phyloP scores from a whole-genome alignment of 2,888 invertebrate genomes.

The Vesta saturnalis region DNA sequence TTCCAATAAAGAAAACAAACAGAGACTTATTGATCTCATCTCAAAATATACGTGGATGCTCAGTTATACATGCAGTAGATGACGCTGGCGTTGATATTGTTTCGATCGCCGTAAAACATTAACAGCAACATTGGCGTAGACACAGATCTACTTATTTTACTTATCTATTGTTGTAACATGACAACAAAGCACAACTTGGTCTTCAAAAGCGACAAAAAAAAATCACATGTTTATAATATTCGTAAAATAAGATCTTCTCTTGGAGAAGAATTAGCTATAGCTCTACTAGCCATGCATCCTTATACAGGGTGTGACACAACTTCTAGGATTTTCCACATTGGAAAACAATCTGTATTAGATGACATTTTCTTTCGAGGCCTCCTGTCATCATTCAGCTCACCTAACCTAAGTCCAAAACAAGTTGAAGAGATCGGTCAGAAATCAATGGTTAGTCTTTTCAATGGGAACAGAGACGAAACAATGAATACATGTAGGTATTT shows the following conservation, averaged over 20 bases:
- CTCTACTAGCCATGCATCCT: neutral
- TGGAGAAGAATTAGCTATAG: slow-evolving; percentile 7
- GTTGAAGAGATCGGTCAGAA: neutral
- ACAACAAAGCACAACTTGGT: no score
- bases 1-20: neutral
- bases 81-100: slow-evolving; percentile 9
- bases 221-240: neutral
- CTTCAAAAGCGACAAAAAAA: no score
- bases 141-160: no score
- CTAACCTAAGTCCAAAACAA: neutral
- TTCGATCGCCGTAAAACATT: neutral
- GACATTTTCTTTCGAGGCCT: neutral
- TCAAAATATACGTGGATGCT: no score
- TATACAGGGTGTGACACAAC: neutral
- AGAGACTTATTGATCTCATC: neutral
- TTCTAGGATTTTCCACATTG: neutral
- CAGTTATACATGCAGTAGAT: no score
- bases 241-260: neutral
- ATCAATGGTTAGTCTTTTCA: neutral
- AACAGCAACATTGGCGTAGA: neutral
- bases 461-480: no score
- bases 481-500: neutral
- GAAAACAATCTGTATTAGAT: neutral
- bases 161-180: no score
- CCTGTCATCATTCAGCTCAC: neutral